Base-by-base conservation (phyloP, 2,888 invertebrate genomes). In the Aromia moschata region DNA sequence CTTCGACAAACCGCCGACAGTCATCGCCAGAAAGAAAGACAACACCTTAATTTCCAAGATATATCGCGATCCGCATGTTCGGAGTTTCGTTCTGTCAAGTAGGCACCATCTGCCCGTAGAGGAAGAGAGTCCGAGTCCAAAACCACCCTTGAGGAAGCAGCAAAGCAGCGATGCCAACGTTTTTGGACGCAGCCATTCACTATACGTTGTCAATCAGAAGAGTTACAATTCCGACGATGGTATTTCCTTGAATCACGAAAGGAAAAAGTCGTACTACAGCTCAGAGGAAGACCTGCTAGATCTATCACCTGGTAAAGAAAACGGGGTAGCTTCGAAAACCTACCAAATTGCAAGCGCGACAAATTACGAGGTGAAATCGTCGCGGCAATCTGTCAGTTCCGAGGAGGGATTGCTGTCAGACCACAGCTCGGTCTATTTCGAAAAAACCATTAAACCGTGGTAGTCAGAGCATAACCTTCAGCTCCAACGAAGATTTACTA, bases 21-120 rank as follows among this genome's bases (percentile, higher is more conserved):
- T 68, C 9, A 15, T 70, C 11, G 53, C 57, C 9, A 69, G 62
- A 20, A 74, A 73, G 41, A 73, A 68, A 31, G 76, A 76, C 40
- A 76, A 76, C 51, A 75, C 75, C 0, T 54, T 74, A 33, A 76
- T 76, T 41, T 74, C 71, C 2, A 75, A 72, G 53, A 76, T 76
- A 41, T 76, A 76, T 44, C 64, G 67, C 11, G 67, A 75, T 59
- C 74, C 73, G n/a, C 64, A 64, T 17, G 75, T 76, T 5, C 60
- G 74, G 30, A 70, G 56, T 15, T 74, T 74, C 55, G 74, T 71
- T 12, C 49, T 73, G 30, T 54, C 54, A 3, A 69, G 60, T 36
- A 61, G 69, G 45, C 60, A 67, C 1, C 64, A 67, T 1, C 41
- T 60, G 12, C 63, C 65, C 1, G 40, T 56, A 0, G 56, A 58